Percentiles rank a stretch among this genome's conserved stretches.
phyloP scores from a whole-genome alignment of 2,888 invertebrate species.

The Thymelicus sylvestris region DNA sequence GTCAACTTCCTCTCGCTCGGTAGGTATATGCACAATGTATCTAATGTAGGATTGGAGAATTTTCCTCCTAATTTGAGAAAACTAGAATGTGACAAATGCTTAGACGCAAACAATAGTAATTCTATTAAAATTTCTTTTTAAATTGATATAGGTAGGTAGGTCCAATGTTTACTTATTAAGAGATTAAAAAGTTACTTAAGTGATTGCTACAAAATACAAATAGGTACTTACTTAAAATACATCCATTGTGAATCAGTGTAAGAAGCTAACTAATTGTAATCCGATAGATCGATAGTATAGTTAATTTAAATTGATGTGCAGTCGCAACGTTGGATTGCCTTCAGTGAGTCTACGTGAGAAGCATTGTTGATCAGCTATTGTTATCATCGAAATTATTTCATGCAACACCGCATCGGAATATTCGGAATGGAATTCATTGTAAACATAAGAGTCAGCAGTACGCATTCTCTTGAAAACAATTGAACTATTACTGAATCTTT shows the following conservation, averaged over 20 bases:
- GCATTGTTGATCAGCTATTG: neutral
- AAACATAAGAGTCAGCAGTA: neutral
- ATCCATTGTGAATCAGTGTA: neutral
- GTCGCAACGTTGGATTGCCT: neutral
- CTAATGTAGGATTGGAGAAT: too few species aligned
- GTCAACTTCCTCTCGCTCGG: too few species aligned
- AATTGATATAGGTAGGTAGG: too few species aligned
- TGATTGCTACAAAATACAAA: too few species aligned
- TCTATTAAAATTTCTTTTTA: too few species aligned
- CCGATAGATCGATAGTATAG: neutral
- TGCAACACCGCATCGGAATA: neutral
- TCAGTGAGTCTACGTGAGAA: neutral
- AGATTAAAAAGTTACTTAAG: too few species aligned
- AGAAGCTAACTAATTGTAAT: slow-evolving; percentile 1
- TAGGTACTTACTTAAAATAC: too few species aligned
- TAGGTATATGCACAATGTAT: too few species aligned
- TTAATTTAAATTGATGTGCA: neutral
- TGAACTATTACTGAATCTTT: neutral
- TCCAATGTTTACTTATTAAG: too few species aligned
- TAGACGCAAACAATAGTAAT: too few species aligned
- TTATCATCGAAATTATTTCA: slow-evolving; percentile 2
- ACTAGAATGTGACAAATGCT: too few species aligned
- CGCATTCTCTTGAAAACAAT: neutral
- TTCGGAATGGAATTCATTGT: slow-evolving; percentile 3
- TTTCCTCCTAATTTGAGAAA: too few species aligned